Base-by-base conservation (phyloP, 2,888 invertebrate genomes). In the Cenopis cana region DNA sequence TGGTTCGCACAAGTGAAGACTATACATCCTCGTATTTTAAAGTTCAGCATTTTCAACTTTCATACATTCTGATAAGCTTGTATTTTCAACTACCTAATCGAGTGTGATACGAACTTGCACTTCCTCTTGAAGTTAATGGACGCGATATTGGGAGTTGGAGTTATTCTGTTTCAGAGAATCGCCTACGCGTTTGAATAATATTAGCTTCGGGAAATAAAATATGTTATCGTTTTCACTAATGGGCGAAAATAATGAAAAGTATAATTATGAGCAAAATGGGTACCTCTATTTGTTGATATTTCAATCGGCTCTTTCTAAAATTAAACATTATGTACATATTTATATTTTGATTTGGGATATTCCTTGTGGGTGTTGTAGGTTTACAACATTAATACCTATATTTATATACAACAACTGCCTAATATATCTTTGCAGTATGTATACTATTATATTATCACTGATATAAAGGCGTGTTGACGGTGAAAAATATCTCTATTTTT, bases 171-270 rank as follows among this genome's bases (percentile, higher is more conserved):
- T 70, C 70, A 60, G 20, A 54, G 70, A 70, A 70, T 41, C 70
- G 59, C 70, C 70, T 49, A 70, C 70, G 65, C 65, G 8, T 33
- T 64, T 65, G 65, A 65, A 52, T 70, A 65, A 69, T 56, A 65
- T 65, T 54, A 59, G 59, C 46, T 33, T 49, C 33, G 38, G 52
- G 52, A 57, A 65, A 65, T 41, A 54, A 36, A 54, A 52, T 36
- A 69, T 24, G 64, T 33, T 17, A 8, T 54, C 10, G 54, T n/a
- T 52, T 17, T 41, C 54, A 41, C n/a, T 55, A 55, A 38, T 62
- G 62, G 50, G 17, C 36, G 33, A 46, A 62, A 50, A 50, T 50
- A 14, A 62, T 33, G 2, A 60, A 29, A 6, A 11, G n/a, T 3
- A n/a, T 29, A 33, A 33, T 33, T 33, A 33, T 8, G 2, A 33